Evolutionary conservation across 2,888 invertebrate species (phyloP).

Genomic region (Lasioglossum villosulum): DNA sequence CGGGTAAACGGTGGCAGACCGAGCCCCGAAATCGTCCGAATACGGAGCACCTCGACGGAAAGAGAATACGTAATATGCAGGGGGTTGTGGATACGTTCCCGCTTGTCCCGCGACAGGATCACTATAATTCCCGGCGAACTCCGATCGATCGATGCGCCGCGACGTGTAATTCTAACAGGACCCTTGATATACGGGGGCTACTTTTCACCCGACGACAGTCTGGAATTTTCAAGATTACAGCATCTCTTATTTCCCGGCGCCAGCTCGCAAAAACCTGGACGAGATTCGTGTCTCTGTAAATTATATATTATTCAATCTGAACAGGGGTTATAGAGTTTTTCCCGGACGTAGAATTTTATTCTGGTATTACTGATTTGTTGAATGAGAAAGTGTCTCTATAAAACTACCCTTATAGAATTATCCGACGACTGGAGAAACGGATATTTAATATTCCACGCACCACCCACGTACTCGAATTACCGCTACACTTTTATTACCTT

Average conservation of each 20-base stretch:
- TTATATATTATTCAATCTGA: not conserved
- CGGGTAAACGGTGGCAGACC: not conserved
- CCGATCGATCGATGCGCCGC: slow-evolving; percentile 37
- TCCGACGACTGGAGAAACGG: not conserved
- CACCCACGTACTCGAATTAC: not conserved
- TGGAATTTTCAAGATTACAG: slow-evolving; percentile 46
- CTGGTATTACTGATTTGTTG: not conserved
- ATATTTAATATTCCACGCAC: not conserved
- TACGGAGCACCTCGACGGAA: slow-evolving; percentile 34
- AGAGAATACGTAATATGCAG: slow-evolving; percentile 43
- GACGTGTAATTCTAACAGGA: slow-evolving; percentile 39
- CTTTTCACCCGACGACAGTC: slow-evolving; percentile 26
- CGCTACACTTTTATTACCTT: not conserved
- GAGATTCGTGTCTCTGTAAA: not conserved
- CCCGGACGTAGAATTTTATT: not conserved
- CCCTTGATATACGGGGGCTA: slow-evolving; percentile 33
- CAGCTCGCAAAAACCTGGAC: not conserved
- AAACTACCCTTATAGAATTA: not conserved
- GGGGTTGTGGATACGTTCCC: not conserved
- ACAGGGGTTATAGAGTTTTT: not conserved
- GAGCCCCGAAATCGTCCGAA: not conserved
- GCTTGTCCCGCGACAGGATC: not conserved
- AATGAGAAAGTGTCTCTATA: not conserved
- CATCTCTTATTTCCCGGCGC: slow-evolving; percentile 16
- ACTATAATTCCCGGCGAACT: slow-evolving; percentile 36